phyloP scores from a whole-genome alignment of 1,140 invertebrate species.

The Aphelenchoides besseyi region DNA sequence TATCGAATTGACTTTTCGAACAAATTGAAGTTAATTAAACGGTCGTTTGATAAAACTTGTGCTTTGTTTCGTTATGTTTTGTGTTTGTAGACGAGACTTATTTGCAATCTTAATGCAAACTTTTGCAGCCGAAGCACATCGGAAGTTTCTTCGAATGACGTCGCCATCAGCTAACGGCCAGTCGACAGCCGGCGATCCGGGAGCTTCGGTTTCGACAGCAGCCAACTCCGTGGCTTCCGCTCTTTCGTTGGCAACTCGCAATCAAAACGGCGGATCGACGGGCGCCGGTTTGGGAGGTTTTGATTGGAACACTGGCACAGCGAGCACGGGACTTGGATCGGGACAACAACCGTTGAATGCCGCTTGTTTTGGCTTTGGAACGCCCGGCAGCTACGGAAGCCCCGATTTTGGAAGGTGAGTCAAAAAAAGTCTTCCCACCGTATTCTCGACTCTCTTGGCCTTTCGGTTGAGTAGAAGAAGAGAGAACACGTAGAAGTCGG shows the following conservation, averaged over 20 bases:
- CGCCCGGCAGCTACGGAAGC: background rate
- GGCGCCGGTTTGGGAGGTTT: background rate
- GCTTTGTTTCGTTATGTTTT: too few species aligned
- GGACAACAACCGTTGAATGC: background rate
- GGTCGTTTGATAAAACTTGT: too few species aligned
- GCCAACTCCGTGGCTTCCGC: background rate
- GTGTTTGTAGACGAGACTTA: too few species aligned
- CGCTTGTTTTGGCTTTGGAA: background rate
- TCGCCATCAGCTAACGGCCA: conserved; percentile 5
- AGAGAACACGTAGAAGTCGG: too few species aligned
- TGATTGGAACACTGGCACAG: background rate
- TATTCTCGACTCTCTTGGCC: too few species aligned
- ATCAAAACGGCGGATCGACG: background rate
- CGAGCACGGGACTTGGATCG: background rate
- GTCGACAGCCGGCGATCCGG: background rate
- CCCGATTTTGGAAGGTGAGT: conserved; percentile 2
- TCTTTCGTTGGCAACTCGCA: background rate
- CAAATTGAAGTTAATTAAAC: too few species aligned
- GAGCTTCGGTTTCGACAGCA: background rate
- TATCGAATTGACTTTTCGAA: too few species aligned
- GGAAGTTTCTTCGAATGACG: conserved; percentile 1
- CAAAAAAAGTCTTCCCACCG: too few species aligned
- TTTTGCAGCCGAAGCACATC: conserved; percentile 11
- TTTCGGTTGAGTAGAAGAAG: too few species aligned
- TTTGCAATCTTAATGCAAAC: too few species aligned